Percentiles rank a stretch among this genome's conserved stretches.
Conservation (phyloP, 2,888 invertebrate species). For the Erynnis tages region DNA sequence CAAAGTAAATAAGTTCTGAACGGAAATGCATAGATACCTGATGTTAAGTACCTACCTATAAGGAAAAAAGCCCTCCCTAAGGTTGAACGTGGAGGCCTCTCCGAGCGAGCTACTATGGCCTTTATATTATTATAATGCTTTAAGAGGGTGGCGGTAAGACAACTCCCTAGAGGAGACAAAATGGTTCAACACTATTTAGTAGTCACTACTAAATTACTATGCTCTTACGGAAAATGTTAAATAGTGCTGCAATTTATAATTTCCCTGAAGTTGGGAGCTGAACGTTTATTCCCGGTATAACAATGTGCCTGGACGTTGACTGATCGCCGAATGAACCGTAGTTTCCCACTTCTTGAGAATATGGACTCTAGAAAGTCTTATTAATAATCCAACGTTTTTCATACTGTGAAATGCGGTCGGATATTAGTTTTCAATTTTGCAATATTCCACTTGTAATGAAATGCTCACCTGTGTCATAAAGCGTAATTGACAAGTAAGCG, state of each 20-base stretch:
- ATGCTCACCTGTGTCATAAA: neutral
- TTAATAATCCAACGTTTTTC: constrained; percentile 22
- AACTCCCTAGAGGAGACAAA: no score
- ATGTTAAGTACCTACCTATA: no score
- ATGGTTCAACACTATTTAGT: no score
- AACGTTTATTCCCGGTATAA: constrained; percentile 58
- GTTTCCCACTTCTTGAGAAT: constrained; percentile 22
- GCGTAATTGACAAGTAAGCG: no score
- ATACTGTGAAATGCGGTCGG: constrained; percentile 15
- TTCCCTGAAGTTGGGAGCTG: constrained; percentile 18
- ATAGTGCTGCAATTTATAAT: constrained; percentile 24
- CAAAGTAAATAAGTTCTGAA: no score
- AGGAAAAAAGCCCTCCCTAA: no score
- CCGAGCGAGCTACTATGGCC: no score
- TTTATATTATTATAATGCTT: no score
- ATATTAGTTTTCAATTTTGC: constrained; percentile 1
- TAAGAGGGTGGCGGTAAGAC: no score
- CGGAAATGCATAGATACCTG: no score
- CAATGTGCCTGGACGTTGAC: constrained; percentile 68
- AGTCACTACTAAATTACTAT: no score
- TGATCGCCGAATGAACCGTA: constrained; percentile 44
- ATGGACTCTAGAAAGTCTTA: constrained; percentile 21
- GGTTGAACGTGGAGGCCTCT: no score
- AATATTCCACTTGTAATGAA: neutral
- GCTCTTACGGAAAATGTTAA: constrained; percentile 19